Percentiles rank a stretch among this genome's conserved stretches.
Conservation (phyloP, 2,113 vertebrate genomes). For the Camelus bactrianus region DNA sequence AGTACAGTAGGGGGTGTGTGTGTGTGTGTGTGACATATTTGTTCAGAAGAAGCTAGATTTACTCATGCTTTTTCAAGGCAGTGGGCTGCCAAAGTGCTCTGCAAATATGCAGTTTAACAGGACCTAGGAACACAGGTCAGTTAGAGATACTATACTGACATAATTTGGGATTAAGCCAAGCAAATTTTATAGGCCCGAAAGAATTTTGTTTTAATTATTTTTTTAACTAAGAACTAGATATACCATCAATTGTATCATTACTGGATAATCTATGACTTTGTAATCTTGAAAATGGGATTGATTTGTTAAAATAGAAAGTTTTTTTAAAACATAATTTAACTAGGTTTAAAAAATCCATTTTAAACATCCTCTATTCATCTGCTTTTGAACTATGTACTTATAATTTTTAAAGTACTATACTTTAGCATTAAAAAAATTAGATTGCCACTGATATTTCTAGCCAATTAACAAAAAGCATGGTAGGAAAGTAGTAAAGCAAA, state of each 20-base stretch:
- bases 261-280: neutral
- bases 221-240: constrained; percentile 40
- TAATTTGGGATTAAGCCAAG: neutral
- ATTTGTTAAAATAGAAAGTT: constrained; percentile 50
- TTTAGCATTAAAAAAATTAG: constrained; percentile 52
- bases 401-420: constrained; percentile 37
- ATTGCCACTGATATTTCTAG: constrained; percentile 53
- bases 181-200: neutral
- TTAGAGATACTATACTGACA: neutral
- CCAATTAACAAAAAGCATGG: constrained; percentile 43
- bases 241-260: constrained; percentile 2
- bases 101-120: neutral
- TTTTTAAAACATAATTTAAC: constrained; percentile 28
- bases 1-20: neutral
- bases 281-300: constrained; percentile 5
- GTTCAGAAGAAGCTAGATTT: neutral
- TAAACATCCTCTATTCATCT: constrained; percentile 39
- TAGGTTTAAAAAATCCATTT: constrained; percentile 12
- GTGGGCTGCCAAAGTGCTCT: neutral
- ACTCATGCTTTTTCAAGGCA: neutral
- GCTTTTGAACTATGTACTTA: constrained; percentile 38
- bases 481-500: constrained; percentile 47
- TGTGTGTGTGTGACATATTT: neutral
- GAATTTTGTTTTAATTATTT: constrained; percentile 1
- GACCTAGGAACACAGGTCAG: neutral